These are phyloP conservation scores for Erinaceus europaeus DNA, from an alignment of 2,113 vertebrate species.

Conservation along the genomic window DNA sequence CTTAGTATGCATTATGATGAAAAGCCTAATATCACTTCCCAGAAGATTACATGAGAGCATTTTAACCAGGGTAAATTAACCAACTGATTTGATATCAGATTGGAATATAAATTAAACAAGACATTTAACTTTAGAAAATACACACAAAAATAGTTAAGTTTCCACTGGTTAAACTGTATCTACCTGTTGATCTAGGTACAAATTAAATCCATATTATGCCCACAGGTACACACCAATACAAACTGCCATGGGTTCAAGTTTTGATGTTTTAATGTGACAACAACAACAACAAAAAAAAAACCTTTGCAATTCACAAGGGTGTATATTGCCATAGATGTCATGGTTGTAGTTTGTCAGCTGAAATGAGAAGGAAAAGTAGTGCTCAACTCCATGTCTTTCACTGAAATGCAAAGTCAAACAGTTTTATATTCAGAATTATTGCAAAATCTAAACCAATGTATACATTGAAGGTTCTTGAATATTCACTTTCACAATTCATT, in stretches of 20 bases:
- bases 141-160: background rate
- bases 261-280: background rate
- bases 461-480: background rate
- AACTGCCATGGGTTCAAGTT: background rate
- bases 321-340: background rate
- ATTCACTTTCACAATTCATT: background rate
- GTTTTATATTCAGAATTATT: background rate
- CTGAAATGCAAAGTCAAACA: background rate
- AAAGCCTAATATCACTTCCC: conserved; percentile 66
- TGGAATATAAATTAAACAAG: conserved; percentile 1
- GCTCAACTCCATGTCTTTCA: background rate
- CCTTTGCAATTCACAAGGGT: background rate
- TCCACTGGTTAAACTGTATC: background rate
- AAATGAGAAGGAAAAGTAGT: conserved; percentile 2
- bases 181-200: background rate
- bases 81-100: conserved; percentile 7
- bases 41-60: conserved; percentile 24
- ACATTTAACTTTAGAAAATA: conserved; percentile 13
- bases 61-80: conserved; percentile 34
- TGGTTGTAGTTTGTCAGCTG: background rate
- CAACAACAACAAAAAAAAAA: too few relatives aligned
- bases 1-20: conserved; percentile 64
- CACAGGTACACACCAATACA: background rate
- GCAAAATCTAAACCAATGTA: background rate
- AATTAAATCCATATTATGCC: background rate